Base-by-base conservation (phyloP, 2,888 invertebrate genomes). In the Polia nebulosa region DNA sequence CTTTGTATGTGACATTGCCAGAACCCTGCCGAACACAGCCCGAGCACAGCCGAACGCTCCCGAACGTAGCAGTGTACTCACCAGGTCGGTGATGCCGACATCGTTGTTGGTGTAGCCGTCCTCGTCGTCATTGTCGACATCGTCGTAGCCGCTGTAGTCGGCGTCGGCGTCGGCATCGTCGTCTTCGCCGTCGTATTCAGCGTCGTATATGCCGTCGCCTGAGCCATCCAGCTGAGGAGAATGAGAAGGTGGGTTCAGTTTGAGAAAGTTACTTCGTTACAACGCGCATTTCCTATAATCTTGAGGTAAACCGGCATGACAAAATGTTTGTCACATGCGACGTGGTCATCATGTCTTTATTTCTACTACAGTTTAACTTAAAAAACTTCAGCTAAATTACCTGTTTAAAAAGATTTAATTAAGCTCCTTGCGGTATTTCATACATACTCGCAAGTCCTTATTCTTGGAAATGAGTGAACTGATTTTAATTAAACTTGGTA, bases 101-200 rank as follows among this genome's bases (percentile, higher is more conserved):
- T 91, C 91, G 66, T 89, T 86, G 69, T 85, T 87, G 13, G 86
- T 83, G 81, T 91, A 91, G 36, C 92, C 91, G 49, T 93, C 90
- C 39, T 92, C 92, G 36, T 83, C 83, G 25, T 83, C 85, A 17
- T 90, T 89, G 62, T 94, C 92, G 74, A 92, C 93, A 82, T 92
- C 92, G 74, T 92, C 93, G 82, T 92, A 92, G 13, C 93, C 93
- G 88, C 93, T 92, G 89, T 93, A 92, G 83, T 94, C 92, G 25
- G 78, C 89, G 61, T 87, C 89, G 1, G 53, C 70, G 57, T 91
- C 93, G 1, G 44, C 76, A 52, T 90, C 93, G 8, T 92, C 95
- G 27, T 96, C 95, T 8, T 93, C 95, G 62, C 83, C 89, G 76
- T 93, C 94, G 55, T 93, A 96, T 20, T 96, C 96, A 11, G 91